Evolutionary conservation across 1,140 invertebrate species (phyloP).

Genomic region (Papilio machaon): DNA sequence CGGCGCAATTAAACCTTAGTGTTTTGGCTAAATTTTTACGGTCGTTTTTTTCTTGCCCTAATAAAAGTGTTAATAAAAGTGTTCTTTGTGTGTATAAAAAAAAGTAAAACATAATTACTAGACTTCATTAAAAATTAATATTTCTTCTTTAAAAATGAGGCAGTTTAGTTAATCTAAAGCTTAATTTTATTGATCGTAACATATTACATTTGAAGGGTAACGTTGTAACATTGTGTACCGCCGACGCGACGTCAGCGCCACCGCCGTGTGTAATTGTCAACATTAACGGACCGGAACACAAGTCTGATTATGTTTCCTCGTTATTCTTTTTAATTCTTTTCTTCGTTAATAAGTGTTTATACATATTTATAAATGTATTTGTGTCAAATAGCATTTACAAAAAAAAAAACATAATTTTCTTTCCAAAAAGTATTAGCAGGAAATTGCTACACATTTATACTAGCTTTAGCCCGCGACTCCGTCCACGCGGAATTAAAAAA

Average conservation of each 20-base stretch:
- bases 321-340: slow-evolving; percentile 10
- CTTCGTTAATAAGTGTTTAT: not conserved
- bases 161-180: not conserved
- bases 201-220: not conserved
- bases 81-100: not conserved
- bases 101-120: not conserved
- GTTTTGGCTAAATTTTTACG: not conserved
- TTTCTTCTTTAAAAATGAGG: not conserved
- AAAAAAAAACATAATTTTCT: not conserved
- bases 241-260: not conserved
- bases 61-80: not conserved
- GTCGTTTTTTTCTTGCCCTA: too few species aligned
- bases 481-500: too few species aligned
- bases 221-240: not conserved
- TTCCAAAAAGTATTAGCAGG: not conserved
- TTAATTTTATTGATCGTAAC: not conserved
- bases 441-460: not conserved
- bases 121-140: not conserved
- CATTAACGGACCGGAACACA: slow-evolving; percentile 2
- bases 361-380: not conserved
- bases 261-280: not conserved
- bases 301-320: not conserved
- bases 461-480: too few species aligned
- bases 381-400: not conserved
- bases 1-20: too few species aligned